Base-by-base conservation (phyloP, 2,888 invertebrate genomes). In the Chydorus sphaericus region DNA sequence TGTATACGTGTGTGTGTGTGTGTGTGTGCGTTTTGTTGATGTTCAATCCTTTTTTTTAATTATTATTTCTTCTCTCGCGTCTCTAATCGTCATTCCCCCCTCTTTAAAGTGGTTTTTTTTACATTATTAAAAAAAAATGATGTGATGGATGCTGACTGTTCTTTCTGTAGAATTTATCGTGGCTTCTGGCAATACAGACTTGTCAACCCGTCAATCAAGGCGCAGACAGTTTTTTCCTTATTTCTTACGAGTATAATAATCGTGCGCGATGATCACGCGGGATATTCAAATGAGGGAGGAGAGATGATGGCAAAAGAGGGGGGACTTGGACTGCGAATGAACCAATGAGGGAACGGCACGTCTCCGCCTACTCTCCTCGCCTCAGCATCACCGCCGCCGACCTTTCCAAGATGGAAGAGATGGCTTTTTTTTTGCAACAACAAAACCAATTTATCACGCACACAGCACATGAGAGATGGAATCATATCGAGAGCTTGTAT, bases 131-230 rank as follows among this genome's bases (percentile, higher is more conserved):
- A 26, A 44, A 26, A 44, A 26, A 26, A 44, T 28, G 33, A 52
- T 52, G 52, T 52, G 52, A 52, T 52, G 31, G 33, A 52, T 52
- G 52, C 52, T 52, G 52, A 52, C 36, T 52, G 52, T 52, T 52
- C 52, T 52, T 36, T 52, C 52, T 52, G 52, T 52, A 52, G 52
- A 52, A 44, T 52, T 50, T 52, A 52, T 52, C 52, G 52, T 52
- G 52, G 52, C 52, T 52, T 52, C 36, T 52, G 52, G 52, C 52
- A 52, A 52, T 52, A 52, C 36, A 52, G 36, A 52, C 52, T 33
- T 52, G 52, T 52, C 52, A 36, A 52, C 52, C 52, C 52, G 36
- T 44, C 44, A 44, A 8, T 44, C 11, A 33, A 33, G 14, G 8
- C 8, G 33, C 33, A 33, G 33, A 33, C 33, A 33, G 8, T 33